Conservation (phyloP, 2,888 invertebrate species). For the Thysanoteuthis rhombus region DNA sequence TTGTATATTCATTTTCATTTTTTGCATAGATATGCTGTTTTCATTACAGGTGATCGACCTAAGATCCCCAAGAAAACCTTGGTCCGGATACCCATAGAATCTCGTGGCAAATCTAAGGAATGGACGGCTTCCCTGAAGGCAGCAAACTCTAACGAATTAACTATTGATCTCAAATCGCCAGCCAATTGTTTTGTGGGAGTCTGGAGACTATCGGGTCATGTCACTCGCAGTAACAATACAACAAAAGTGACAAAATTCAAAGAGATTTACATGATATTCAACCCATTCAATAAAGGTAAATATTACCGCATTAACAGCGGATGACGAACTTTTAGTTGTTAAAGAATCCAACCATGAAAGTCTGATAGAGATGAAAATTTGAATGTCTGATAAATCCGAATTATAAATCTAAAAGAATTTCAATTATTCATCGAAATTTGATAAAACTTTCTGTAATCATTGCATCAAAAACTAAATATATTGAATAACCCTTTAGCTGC, state of each 20-base stretch:
- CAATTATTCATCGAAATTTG: too few relatives aligned
- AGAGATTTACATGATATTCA: conserved; percentile 83
- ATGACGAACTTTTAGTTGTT: too few relatives aligned
- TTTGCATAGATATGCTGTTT: neutral
- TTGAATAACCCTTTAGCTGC: too few relatives aligned
- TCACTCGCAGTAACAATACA: neutral
- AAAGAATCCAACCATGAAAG: too few relatives aligned
- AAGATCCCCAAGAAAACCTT: neutral
- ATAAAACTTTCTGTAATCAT: too few relatives aligned
- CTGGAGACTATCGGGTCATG: conserved; percentile 49
- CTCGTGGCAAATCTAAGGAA: conserved; percentile 28
- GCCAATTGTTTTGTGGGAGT: conserved; percentile 51
- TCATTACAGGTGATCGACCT: neutral
- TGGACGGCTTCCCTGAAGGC: conserved; percentile 52
- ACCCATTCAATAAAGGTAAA: conserved; percentile 87
- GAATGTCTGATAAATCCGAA: too few relatives aligned
- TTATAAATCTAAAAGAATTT: too few relatives aligned
- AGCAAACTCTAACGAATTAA: conserved; percentile 37
- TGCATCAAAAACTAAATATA: too few relatives aligned
- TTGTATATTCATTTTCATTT: too few relatives aligned
- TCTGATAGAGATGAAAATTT: too few relatives aligned
- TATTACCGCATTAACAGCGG: too few relatives aligned
- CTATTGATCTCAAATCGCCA: conserved; percentile 49
- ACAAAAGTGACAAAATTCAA: conserved; percentile 32
- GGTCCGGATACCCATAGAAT: neutral